Evolutionary conservation across 1,140 invertebrate species (phyloP), one percentile per base, ranked within the genome.

Genomic region (Aphidius gifuensis): DNA sequence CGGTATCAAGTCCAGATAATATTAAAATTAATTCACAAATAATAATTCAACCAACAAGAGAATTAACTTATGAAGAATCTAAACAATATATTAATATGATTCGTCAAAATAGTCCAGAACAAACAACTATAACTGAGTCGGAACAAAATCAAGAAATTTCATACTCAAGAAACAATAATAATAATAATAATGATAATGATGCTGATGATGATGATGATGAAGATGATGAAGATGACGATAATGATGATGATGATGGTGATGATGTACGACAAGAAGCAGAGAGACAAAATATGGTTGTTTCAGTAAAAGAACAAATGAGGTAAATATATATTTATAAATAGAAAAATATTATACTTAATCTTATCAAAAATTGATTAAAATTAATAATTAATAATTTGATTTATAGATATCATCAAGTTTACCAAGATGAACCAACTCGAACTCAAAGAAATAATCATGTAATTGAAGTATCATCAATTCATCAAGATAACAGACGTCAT

Each of bases 381-480:
- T 16, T 16, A 16, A 16, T 16, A 16, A 16, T 16, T 16, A 16
- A 16, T 16, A 16, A 16, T 16, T 16, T 16, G 16, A 16, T 16
- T 16, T 16, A 16, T 16, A 16, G 64, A 45, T 42, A 64, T 11
- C 58, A 61, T 9, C 42, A 58, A 32, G 23, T 32, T 32, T 32
- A 32, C 4, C 23, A 32, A 32, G 23, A 32, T 32, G 23, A 32
- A 32, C 4, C 49, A 67, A 32, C 65, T 32, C 75, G 72, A 38
- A 69, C 75, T 6, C 74, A 75, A n/a, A 67, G 74, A 1, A 74
- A 76, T 3, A 66, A 65, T 8, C 74, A 75, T n/a, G 68, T 69
- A 8, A 73, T 78, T 47, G 54, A 62, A 16, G 61, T 74, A 4
- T 73, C 74, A 42, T 45, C 67, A n/a, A 32, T 32, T 32, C 23